phyloP scores from a whole-genome alignment of 2,888 invertebrate species.

The Omphaloscelis lunosa region DNA sequence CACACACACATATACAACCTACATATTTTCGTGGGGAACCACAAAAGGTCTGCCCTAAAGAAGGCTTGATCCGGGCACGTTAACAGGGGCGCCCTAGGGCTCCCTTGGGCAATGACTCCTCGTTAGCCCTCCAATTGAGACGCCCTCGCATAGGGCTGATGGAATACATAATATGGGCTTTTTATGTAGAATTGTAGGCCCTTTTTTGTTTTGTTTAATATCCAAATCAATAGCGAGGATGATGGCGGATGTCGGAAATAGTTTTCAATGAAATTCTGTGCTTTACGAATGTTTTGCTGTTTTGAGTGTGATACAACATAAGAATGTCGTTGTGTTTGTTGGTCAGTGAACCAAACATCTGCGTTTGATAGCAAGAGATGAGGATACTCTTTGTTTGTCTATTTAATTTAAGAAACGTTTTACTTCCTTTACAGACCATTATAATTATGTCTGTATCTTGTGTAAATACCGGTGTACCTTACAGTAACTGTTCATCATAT shows the following conservation, averaged over 20 bases:
- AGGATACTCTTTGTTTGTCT: not conserved
- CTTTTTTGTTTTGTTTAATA: slow-evolving; percentile 49
- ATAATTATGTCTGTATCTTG: not conserved
- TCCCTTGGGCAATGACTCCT: slow-evolving; percentile 74
- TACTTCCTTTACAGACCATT: not conserved
- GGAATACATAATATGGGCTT: slow-evolving; percentile 39
- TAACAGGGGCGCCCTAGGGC: slow-evolving; percentile 60
- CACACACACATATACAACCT: not conserved
- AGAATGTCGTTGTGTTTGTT: no score
- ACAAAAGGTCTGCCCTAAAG: slow-evolving; percentile 50
- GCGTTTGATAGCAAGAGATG: no score
- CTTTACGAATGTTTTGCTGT: not conserved
- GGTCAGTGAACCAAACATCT: no score
- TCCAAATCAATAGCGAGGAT: slow-evolving; percentile 21
- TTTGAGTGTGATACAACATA: not conserved
- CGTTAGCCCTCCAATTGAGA: slow-evolving; percentile 82
- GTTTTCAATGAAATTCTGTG: not conserved
- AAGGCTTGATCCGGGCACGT: slow-evolving; percentile 66
- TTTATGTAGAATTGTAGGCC: slow-evolving; percentile 23
- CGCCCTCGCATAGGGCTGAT: slow-evolving; percentile 64
- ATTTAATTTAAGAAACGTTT: no score
- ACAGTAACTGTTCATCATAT: no score
- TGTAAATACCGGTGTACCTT: not conserved
- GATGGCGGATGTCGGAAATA: not conserved
- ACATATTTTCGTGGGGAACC: slow-evolving; percentile 35